These are phyloP conservation scores for Zygothrica quintamaculata DNA, from an alignment of 2,888 invertebrate genomes.

Conservation along the genomic window DNA sequence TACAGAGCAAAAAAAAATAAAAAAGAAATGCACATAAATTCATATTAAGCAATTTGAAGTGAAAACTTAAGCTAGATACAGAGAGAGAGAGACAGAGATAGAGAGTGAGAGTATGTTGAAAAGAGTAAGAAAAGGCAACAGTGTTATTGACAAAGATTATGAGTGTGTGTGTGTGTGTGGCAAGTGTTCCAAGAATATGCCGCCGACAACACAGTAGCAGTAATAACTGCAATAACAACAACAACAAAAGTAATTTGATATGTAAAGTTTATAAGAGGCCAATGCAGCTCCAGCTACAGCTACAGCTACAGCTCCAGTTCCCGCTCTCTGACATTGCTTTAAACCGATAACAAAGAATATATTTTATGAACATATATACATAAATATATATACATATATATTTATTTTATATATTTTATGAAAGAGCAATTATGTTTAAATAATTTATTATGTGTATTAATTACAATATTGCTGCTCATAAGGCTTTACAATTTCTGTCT, in stretches of 20 bases:
- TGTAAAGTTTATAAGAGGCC: conserved; percentile 74
- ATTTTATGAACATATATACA: conserved; percentile 22
- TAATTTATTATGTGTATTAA: conserved; percentile 75
- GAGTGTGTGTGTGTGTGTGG: conserved; percentile 58
- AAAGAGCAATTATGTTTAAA: conserved; percentile 61
- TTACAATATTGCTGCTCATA: conserved; percentile 41
- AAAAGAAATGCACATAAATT: conserved; percentile 24
- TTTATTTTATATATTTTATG: conserved; percentile 47
- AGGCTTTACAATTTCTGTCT: conserved; percentile 1
- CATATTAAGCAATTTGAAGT: conserved; percentile 48
- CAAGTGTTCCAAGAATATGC: conserved; percentile 63
- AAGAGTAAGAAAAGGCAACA: conserved; percentile 26
- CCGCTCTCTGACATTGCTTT: not conserved
- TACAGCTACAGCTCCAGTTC: not conserved
- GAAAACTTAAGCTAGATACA: not conserved
- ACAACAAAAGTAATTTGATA: conserved; percentile 62
- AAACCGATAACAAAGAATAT: conserved; percentile 45
- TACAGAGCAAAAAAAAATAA: conserved; percentile 15
- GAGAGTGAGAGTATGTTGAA: conserved; percentile 16
- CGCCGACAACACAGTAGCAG: too few species aligned
- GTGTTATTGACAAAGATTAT: conserved; percentile 53
- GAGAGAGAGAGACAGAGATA: conserved; percentile 16
- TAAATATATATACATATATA: too few species aligned
- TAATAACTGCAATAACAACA: conserved; percentile 11
- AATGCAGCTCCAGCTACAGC: conserved; percentile 17